phyloP scores from a whole-genome alignment of 2,888 invertebrate species.

The Heteromyza rotundicornis region DNA sequence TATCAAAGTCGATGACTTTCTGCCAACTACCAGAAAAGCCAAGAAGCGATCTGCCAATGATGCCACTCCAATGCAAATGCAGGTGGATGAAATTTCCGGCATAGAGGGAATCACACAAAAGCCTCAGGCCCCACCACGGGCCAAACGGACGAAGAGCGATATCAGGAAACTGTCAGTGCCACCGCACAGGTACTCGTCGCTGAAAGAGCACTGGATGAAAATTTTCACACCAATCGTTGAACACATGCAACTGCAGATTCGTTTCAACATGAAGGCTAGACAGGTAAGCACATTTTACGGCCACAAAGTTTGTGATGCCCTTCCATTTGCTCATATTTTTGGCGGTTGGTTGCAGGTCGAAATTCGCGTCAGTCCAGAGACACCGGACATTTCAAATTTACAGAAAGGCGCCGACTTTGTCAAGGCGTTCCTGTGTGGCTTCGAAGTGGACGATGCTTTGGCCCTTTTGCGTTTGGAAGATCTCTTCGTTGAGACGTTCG shows the following conservation, averaged over 20 bases:
- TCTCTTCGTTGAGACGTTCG: constrained; percentile 95
- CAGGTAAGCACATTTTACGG: constrained; percentile 65
- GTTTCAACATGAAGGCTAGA: constrained; percentile 90
- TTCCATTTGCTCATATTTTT: no score
- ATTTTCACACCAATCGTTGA: constrained; percentile 97
- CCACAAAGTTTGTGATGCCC: no score
- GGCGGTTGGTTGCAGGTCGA: constrained; percentile 54
- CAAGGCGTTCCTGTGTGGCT: constrained; percentile 93
- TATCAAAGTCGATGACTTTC: constrained; percentile 51
- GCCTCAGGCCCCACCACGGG: constrained; percentile 61
- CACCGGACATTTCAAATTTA: constrained; percentile 82
- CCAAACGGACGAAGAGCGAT: constrained; percentile 66
- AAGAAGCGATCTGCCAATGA: constrained; percentile 49
- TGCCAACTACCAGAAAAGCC: constrained; percentile 43
- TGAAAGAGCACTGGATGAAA: constrained; percentile 97
- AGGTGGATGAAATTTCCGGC: constrained; percentile 72
- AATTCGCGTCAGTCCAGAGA: constrained; percentile 62
- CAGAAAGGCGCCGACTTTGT: constrained; percentile 99
- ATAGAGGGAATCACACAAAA: constrained; percentile 65
- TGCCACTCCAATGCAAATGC: constrained; percentile 70
- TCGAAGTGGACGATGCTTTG: constrained; percentile 96
- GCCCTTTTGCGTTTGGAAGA: constrained; percentile 95
- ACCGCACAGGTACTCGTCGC: constrained; percentile 86
- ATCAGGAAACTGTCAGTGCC: constrained; percentile 87
- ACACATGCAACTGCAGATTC: constrained; percentile 89